A percentile compares a stretch with the other conserved stretches of the same genome.
Conservation (phyloP, 2,797 vertebrate genomes). For the Intellagama lesueurii region DNA sequence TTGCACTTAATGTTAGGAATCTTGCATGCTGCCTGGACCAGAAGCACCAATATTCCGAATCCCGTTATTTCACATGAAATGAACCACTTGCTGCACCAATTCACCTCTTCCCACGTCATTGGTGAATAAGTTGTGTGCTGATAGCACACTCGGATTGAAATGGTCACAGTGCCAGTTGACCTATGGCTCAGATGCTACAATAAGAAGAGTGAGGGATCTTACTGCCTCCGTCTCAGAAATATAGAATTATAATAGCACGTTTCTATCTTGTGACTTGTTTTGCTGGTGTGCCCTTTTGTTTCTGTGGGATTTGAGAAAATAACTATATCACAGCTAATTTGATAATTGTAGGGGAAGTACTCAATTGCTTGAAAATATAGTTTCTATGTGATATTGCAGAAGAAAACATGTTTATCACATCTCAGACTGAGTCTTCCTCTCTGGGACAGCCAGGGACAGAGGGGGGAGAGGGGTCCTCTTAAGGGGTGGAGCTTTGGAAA, state of each 20-base stretch:
- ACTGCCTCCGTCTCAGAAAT: not conserved
- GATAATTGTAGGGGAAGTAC: not conserved
- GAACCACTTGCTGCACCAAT: not conserved
- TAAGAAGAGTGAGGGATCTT: too few species aligned
- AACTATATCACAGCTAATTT: not conserved
- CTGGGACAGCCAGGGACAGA: too few species aligned
- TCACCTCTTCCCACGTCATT: not conserved
- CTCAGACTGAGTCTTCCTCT: not conserved
- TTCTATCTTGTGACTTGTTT: not conserved
- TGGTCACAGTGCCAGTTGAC: too few species aligned
- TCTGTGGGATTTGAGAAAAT: not conserved
- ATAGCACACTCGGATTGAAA: not conserved
- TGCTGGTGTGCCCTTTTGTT: not conserved
- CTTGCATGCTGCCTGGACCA: not conserved
- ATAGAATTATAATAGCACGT: not conserved
- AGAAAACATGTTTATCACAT: not conserved
- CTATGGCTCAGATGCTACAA: too few species aligned
- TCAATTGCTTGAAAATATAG: not conserved
- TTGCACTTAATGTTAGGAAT: not conserved
- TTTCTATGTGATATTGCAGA: not conserved
- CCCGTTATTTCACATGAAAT: too few species aligned
- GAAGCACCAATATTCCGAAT: not conserved
- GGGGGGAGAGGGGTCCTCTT: too few species aligned
- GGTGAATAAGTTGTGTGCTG: too few species aligned
- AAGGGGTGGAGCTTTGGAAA: too few species aligned